Base-by-base conservation (phyloP, 2,113 vertebrate genomes). In the Opisthocomus hoazin region DNA sequence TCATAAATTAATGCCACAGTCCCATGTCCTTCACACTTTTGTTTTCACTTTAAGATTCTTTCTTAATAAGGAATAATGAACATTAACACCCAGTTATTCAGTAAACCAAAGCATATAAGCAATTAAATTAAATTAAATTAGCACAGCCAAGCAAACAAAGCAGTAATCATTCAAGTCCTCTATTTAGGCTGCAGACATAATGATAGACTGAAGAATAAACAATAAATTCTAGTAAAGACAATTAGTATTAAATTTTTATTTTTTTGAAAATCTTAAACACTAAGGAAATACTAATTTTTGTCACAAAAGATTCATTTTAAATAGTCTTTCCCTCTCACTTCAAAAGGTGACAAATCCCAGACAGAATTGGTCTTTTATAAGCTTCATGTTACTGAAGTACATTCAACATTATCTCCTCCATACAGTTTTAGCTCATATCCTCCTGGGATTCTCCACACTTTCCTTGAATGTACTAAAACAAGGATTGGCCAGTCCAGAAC, bases 101-200 rank as follows among this genome's bases (percentile, higher is more conserved):
- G 97, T 96, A 98, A 98, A 97, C 90, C 93, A 98, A 98, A 96
- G 96, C 94, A 91, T 95, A 97, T 94, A 96, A 96, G 91, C 96
- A 97, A 97, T 97, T 97, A 50, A 97, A 97, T 95, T 76, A 97
- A 98, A 97, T 97, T 97, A 97, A 98, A 98, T 98, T 96, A 98
- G 96, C 96, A 98, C 74, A 97, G 93, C 87, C 94, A 93, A 96
- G 94, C 97, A 98, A 98, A 98, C 97, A 98, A 98, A 98, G 96
- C 92, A 93, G 58, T 51, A 78, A 90, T 97, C 94, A 96, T 96
- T 98, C 97, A 95, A 92, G 87, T 58, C 93, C 86, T 96, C 87
- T 96, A 6, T 97, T 97, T 91, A 94, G 89, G 66, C 93, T 65
- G 87, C 78, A 96, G 96, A 97, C 95, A 84, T 74, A 97, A 95